Percentiles rank a stretch among this genome's conserved stretches.
Conservation (phyloP, 1,140 invertebrate species). For the Drosophila lini region DNA sequence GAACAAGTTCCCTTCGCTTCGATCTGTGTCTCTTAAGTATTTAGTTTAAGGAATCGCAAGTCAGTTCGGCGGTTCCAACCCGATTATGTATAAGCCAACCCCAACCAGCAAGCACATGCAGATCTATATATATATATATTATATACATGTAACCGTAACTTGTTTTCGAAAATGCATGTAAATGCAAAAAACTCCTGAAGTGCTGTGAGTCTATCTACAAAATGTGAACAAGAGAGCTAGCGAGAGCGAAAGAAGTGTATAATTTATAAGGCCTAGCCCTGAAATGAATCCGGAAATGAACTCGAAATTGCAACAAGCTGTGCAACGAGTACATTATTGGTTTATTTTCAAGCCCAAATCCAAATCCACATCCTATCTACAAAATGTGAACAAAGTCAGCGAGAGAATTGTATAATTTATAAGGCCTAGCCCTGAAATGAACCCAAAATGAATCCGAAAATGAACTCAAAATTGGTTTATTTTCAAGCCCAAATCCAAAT, state of each 20-base stretch:
- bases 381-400: constrained; percentile 22
- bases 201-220: constrained; percentile 79
- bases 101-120: constrained; percentile 34
- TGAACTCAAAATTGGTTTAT: constrained; percentile 15
- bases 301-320: constrained; percentile 1
- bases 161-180: constrained; percentile 56
- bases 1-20: constrained; percentile 4
- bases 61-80: constrained; percentile 36
- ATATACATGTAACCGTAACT: constrained; percentile 37
- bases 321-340: constrained; percentile 22
- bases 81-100: constrained; percentile 37
- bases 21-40: constrained; percentile 71
- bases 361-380: constrained; percentile 48
- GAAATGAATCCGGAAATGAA: constrained; percentile 14
- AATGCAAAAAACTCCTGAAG: constrained; percentile 65
- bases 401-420: constrained; percentile 44
- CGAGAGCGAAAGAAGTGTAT: constrained; percentile 36
- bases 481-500: constrained; percentile 15
- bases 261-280: constrained; percentile 66
- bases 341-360: constrained; percentile 22
- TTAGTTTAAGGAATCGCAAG: constrained; percentile 62
- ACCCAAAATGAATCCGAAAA: neutral
- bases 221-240: constrained; percentile 18
- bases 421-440: constrained; percentile 52
- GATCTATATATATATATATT: constrained; percentile 32